Base-by-base conservation (phyloP, 2,113 vertebrate genomes). In the Formicarius rufipectus region DNA sequence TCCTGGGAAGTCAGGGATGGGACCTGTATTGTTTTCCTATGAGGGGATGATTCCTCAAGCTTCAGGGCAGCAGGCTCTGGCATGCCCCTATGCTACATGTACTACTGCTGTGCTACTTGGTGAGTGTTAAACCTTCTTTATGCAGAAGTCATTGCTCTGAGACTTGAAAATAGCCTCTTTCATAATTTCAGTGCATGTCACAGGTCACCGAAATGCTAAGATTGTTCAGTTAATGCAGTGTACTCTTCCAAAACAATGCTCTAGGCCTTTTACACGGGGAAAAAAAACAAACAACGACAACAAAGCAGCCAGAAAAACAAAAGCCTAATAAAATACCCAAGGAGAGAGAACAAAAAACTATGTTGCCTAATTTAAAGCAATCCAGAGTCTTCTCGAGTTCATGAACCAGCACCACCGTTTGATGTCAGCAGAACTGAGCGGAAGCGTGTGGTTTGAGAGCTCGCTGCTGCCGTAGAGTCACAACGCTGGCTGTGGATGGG, bases 371-470 rank as follows among this genome's bases (percentile, higher is more conserved):
- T 72, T 91, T 89, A 37, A 93, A 93, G 69, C 56, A 85, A 81
- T 95, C 83, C 22, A 13, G 87, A 93, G 93, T 86, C 88, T 86
- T 92, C 60, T 89, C 0, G 4, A 96, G 95, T 96, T 97, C 96
- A 95, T 87, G 92, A 95, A 90, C 87, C 88, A 96, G 73, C 90
- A 59, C 6, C 0, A 0, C 44, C 2, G 42, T 96, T 91, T 96
- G 95, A 96, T 96, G 95, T 96, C 96, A 97, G 95, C 92, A 85
- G 92, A 91, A 88, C 45, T 33, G 75, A 94, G 90, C 79, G 93
- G 96, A 97, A 95, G 92, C 2, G 7, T 96, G 95, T 97, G 96
- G 95, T 97, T 94, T 92, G 90, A 37, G 86, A 85, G 78, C 82
- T 64, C 6, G 76, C 89, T 93, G 87, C 91, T 94, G 94, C 87